These are phyloP conservation scores for Bradypodion pumilum DNA, from an alignment of 2,797 vertebrate species.

Conservation along the genomic window DNA sequence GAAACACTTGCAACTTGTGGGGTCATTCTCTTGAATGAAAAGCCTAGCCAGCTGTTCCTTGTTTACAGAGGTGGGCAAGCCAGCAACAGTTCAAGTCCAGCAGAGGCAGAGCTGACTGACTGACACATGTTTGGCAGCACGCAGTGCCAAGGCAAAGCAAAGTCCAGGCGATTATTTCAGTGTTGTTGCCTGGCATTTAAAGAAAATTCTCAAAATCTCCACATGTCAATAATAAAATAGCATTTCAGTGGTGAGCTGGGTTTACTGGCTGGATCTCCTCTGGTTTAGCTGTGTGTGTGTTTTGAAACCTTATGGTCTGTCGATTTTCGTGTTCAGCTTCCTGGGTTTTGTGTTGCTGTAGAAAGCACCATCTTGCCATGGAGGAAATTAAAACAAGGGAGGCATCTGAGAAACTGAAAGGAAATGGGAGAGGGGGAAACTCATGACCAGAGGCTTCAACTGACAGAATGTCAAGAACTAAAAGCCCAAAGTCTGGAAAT, in stretches of 20 bases:
- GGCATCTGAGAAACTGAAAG: neutral
- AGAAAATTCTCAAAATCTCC: constrained; percentile 3
- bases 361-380: neutral
- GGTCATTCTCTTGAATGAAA: neutral
- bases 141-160: neutral
- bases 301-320: neutral
- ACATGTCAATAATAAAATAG: neutral
- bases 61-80: constrained; percentile 10
- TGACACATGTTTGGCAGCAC: constrained; percentile 14
- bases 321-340: constrained; percentile 14
- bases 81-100: neutral
- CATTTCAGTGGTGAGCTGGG: neutral
- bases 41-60: constrained; percentile 23
- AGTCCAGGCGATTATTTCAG: constrained; percentile 6
- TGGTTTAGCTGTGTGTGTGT: neutral
- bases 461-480: neutral
- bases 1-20: constrained; percentile 7
- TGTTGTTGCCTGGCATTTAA: neutral
- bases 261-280: neutral
- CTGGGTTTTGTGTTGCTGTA: neutral
- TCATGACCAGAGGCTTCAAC: neutral
- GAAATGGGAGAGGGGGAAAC: no score
- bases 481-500: neutral
- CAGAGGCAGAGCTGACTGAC: neutral
- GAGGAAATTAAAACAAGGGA: neutral